Conservation (phyloP, 1,140 invertebrate species). For the Zaprionus gabonicus region DNA sequence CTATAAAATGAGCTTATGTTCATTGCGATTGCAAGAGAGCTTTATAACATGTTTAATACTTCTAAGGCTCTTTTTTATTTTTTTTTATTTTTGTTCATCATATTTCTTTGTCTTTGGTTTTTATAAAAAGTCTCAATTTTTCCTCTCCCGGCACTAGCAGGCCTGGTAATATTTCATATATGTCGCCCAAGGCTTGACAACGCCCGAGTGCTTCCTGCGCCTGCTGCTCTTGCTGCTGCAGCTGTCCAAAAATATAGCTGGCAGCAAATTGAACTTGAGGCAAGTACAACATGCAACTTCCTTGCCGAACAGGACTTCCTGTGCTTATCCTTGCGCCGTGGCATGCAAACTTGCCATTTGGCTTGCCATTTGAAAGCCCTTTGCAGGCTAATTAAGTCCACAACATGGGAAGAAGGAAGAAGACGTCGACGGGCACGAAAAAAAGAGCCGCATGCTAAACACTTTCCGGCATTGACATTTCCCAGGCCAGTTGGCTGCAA, state of each 20-base stretch:
- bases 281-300: conserved; percentile 58
- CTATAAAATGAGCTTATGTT: too few relatives aligned
- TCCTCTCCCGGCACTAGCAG: background rate
- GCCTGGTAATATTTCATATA: conserved; percentile 18
- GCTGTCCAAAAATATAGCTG: conserved; percentile 48
- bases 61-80: background rate
- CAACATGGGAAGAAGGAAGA: conserved; percentile 21
- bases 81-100: too few relatives aligned
- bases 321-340: conserved; percentile 58
- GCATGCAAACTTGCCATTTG: conserved; percentile 69
- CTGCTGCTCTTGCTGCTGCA: background rate
- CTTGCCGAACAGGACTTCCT: conserved; percentile 41
- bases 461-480: conserved; percentile 79
- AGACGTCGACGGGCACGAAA: conserved; percentile 7
- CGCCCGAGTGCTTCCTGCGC: background rate
- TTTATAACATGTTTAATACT: too few relatives aligned
- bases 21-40: too few relatives aligned
- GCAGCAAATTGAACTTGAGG: conserved; percentile 74
- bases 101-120: too few relatives aligned
- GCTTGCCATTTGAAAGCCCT: conserved; percentile 35
- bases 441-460: conserved; percentile 69
- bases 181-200: conserved; percentile 16
- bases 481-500: conserved; percentile 33
- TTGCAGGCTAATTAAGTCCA: conserved; percentile 80
- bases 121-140: background rate